These are phyloP conservation scores for Fulica atra DNA, from an alignment of 2,113 vertebrate genomes.

Conservation along the genomic window DNA sequence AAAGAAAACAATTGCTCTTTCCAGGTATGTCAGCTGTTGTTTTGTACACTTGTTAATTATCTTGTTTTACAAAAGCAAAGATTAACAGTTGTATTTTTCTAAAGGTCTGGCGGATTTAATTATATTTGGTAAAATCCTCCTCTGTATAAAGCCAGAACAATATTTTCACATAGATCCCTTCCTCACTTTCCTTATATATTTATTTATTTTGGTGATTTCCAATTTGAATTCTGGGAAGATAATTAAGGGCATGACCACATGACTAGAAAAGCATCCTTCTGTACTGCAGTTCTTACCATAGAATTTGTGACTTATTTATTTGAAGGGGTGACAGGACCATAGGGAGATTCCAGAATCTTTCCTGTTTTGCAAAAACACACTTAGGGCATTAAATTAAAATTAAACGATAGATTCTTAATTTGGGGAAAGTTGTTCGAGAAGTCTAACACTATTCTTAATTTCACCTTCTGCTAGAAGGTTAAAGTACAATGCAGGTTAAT, in stretches of 20 bases:
- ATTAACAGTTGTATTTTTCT: background rate
- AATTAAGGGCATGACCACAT: background rate
- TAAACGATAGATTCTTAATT: background rate
- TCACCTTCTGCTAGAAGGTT: background rate
- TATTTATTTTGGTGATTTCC: background rate
- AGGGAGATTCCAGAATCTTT: background rate
- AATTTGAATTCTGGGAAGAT: background rate
- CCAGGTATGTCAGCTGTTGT: background rate
- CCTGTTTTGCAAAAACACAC: background rate
- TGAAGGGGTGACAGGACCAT: background rate
- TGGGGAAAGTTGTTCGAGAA: background rate
- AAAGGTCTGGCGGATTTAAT: background rate
- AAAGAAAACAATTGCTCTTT: slow-evolving; percentile 11
- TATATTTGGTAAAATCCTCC: background rate
- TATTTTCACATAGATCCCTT: background rate
- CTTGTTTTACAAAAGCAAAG: background rate
- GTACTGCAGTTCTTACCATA: background rate
- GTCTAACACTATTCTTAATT: background rate
- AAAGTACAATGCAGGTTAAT: background rate
- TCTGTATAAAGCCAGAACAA: background rate
- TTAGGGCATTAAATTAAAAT: background rate
- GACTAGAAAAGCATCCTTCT: background rate
- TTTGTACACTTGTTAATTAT: background rate
- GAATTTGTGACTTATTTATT: background rate
- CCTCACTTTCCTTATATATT: background rate